A percentile compares a stretch with the other conserved stretches of the same genome.
Evolutionary conservation across 2,797 vertebrate genomes (phyloP).

Genomic region (Spinus pinus): DNA sequence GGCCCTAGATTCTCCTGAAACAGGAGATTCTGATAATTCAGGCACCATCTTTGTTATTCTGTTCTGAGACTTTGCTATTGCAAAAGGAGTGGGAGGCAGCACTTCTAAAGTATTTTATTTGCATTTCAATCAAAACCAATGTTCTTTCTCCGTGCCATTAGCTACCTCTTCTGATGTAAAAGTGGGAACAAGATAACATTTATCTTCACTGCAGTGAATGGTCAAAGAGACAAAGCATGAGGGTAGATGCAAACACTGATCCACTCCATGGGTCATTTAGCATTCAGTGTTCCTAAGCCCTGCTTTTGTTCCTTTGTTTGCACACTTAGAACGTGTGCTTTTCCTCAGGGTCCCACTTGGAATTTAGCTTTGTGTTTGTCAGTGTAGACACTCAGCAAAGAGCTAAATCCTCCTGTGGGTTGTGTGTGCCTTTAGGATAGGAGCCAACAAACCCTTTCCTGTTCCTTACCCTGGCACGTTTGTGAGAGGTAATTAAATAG

Average conservation of each 20-base stretch:
- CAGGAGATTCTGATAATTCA: not conserved
- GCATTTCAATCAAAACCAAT: not conserved
- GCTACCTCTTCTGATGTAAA: not conserved
- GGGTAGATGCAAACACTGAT: not conserved
- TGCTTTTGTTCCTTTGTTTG: not conserved
- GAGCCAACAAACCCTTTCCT: not conserved
- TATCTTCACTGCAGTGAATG: not conserved
- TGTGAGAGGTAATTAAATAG: not conserved
- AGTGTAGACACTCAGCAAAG: not conserved
- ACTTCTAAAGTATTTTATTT: not conserved
- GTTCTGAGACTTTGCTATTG: not conserved
- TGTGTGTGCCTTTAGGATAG: not conserved
- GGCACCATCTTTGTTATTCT: not conserved
- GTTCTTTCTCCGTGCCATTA: not conserved
- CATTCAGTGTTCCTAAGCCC: not conserved
- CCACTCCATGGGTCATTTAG: not conserved
- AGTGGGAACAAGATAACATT: not conserved
- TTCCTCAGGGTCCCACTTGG: not conserved
- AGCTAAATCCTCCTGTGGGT: not conserved
- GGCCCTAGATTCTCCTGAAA: not conserved
- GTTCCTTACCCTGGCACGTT: not conserved
- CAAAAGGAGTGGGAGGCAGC: not conserved
- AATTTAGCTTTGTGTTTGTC: not conserved
- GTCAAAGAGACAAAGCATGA: not conserved
- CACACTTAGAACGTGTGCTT: fast-evolving